Conservation (phyloP, 2,113 vertebrate species). For the Chionomys nivalis region DNA sequence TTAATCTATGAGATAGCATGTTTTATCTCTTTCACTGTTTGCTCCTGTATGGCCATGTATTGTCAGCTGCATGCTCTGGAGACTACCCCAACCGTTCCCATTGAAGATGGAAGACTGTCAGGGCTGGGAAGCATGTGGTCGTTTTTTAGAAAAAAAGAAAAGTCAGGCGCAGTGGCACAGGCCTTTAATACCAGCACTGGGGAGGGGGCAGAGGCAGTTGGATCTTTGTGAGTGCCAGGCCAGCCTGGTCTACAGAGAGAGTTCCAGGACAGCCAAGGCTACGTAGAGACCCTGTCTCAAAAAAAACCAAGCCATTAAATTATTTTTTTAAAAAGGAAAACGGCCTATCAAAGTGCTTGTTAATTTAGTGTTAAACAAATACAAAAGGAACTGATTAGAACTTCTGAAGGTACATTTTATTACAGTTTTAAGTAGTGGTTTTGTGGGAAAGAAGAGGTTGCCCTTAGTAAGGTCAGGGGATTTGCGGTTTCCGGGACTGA, state of each 20-base stretch:
- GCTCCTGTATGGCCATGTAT: neutral
- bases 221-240: neutral
- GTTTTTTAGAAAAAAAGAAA: neutral
- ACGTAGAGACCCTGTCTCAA: neutral
- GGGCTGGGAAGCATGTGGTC: neutral
- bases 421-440: constrained; percentile 42
- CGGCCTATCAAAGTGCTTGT: neutral
- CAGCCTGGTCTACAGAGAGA: neutral
- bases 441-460: neutral
- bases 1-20: neutral
- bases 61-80: neutral
- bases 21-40: neutral
- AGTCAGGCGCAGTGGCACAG: neutral
- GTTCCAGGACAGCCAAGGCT: neutral
- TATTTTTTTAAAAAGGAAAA: neutral
- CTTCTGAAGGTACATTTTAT: constrained; percentile 6
- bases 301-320: neutral
- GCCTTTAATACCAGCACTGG: neutral
- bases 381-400: constrained; percentile 29
- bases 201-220: neutral
- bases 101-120: neutral
- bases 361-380: constrained; percentile 25
- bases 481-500: neutral
- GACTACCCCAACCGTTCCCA: neutral
- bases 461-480: neutral